Percentiles rank a stretch among this genome's conserved stretches.
phyloP scores from a whole-genome alignment of 2,797 vertebrate species.

The Girardinus metallicus region DNA sequence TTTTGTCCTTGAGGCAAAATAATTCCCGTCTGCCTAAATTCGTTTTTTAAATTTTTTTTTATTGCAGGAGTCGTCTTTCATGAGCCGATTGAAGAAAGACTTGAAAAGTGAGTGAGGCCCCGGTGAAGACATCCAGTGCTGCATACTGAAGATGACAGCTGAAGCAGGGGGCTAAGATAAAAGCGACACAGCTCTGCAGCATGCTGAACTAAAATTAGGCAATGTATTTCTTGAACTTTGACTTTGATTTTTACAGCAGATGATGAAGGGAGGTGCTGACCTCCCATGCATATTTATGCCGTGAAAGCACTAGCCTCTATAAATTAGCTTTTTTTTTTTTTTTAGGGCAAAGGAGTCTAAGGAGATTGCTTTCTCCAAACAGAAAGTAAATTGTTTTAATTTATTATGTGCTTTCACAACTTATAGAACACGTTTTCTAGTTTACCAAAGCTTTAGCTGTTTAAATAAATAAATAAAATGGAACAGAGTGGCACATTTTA shows the following conservation, averaged over 20 bases:
- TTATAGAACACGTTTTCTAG: not conserved
- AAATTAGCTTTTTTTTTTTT: conserved; percentile 15
- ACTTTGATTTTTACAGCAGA: conserved; percentile 66
- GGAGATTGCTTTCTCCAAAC: conserved; percentile 16
- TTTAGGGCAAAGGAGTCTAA: conserved; percentile 18
- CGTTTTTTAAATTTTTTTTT: conserved; percentile 27
- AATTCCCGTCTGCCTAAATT: conserved; percentile 34
- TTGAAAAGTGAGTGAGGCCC: conserved; percentile 49
- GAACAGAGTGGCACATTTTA: conserved; percentile 9
- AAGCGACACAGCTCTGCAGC: conserved; percentile 53
- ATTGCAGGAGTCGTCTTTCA: conserved; percentile 74
- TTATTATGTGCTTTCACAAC: not conserved
- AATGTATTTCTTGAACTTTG: conserved; percentile 65
- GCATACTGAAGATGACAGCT: conserved; percentile 34
- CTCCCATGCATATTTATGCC: conserved; percentile 45
- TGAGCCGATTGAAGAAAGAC: conserved; percentile 62
- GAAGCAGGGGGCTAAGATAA: conserved; percentile 36
- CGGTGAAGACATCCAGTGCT: conserved; percentile 37
- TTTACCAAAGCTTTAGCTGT: not conserved
- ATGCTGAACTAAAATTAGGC: conserved; percentile 67
- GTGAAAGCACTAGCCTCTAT: conserved; percentile 38
- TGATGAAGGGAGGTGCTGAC: conserved; percentile 54
- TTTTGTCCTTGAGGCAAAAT: conserved; percentile 3
- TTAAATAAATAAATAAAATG: not conserved
- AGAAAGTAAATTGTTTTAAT: conserved; percentile 1